phyloP scores from a whole-genome alignment of 2,113 vertebrate genomes.

The Cryptomyrus ogoouensis region DNA sequence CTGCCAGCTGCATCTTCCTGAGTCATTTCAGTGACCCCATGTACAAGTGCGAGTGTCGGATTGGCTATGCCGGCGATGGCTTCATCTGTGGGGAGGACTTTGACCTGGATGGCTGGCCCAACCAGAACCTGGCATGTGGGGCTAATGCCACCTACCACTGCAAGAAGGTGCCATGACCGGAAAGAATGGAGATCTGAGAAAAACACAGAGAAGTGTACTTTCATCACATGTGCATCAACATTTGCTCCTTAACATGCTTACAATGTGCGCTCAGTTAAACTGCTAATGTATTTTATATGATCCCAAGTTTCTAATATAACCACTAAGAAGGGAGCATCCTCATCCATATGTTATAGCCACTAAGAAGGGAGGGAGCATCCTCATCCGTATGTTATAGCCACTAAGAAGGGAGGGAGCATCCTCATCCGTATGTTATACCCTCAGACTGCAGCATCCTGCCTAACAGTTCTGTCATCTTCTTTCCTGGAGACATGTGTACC shows the following conservation, averaged over 20 bases:
- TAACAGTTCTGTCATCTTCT: neutral
- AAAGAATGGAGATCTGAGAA: neutral
- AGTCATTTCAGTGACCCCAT: constrained; percentile 83
- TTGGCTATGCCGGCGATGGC: constrained; percentile 90
- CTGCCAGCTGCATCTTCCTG: constrained; percentile 79
- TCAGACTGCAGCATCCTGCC: neutral
- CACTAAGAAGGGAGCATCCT: neutral
- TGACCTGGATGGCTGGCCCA: constrained; percentile 95
- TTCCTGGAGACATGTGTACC: neutral
- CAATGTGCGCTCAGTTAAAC: neutral
- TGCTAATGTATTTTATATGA: neutral
- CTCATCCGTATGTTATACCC: neutral
- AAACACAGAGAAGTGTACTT: neutral
- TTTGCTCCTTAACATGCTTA: neutral
- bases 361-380: neutral
- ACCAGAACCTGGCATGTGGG: constrained; percentile 75
- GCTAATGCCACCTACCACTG: constrained; percentile 89
- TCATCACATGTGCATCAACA: neutral
- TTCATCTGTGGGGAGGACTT: constrained; percentile 87
- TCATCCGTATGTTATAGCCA: neutral
- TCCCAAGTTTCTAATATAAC: neutral
- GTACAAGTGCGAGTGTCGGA: constrained; percentile 86
- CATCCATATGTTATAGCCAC: too few species aligned
- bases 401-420: neutral
- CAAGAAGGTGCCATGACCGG: constrained; percentile 62